Base-by-base conservation (phyloP, 1,140 invertebrate genomes). In the Aradophagus sp. region DNA sequence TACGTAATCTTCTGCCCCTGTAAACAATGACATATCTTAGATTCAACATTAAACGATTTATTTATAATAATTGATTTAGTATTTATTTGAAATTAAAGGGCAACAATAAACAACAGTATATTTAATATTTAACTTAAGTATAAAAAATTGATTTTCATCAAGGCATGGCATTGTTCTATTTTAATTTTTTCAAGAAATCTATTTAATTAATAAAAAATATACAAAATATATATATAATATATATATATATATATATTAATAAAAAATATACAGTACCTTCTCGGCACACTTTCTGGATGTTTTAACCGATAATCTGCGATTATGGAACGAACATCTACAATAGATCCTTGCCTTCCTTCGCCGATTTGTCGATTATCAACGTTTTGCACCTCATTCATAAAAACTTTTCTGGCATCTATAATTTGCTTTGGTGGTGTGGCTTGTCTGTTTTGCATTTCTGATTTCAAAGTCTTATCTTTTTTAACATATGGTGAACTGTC, bases 251-350 rank as follows among this genome's bases (percentile, higher is more conserved):
- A n/a, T n/a, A n/a, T n/a, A n/a, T n/a, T n/a, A n/a, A n/a, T n/a
- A n/a, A n/a, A n/a, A n/a, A n/a, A n/a, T n/a, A n/a, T n/a, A n/a
- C n/a, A n/a, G n/a, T 65, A 84, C 78, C 91, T 86, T 65, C 91
- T 78, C 0, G 91, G 91, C 0, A 91, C 90, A 5, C 87, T 84
- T 67, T 92, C 91, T 0, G 91, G 91, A 81, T 93, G 90, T 61
- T 90, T 86, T 35, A 92, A 89, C 58, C 92, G 88, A 76, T 94
- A 93, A 80, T 94, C 92, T 1, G 92, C 93, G 75, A 95, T 95
- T 42, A 95, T 91, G 2, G 93, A 91, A 76, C 92, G 89, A 7
- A 95, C 93, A 79, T 94, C 92, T 34, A 94, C 88, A 16, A 91
- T 91, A 0, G 91, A 89, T 0, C 93, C 91, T 74, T 94, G 91